Conservation (phyloP, 2,888 invertebrate genomes). For the Chaitophorus viminalis region DNA sequence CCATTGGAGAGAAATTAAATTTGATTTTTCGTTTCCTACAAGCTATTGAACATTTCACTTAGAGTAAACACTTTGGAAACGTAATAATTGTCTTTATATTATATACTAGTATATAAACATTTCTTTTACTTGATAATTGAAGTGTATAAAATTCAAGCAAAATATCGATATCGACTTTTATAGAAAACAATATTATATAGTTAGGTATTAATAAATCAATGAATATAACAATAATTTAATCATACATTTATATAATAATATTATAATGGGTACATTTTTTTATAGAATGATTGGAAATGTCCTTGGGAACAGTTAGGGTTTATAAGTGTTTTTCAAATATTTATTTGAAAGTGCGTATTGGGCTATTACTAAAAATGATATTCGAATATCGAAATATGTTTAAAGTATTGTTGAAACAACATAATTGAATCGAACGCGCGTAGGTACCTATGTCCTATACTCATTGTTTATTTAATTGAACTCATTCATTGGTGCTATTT, state of each 20-base stretch:
- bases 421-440: background rate
- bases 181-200: no score
- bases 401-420: background rate
- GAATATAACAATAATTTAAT: background rate
- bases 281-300: background rate
- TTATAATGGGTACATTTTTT: background rate
- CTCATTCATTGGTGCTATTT: slow-evolving; percentile 10
- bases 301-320: background rate
- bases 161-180: no score
- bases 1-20: background rate
- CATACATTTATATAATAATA: background rate
- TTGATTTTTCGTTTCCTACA: background rate
- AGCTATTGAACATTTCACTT: no score
- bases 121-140: no score
- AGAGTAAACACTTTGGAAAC: background rate
- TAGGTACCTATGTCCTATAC: no score
- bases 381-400: background rate
- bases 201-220: no score
- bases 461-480: background rate
- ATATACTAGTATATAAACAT: no score
- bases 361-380: background rate
- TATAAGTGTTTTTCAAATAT: background rate
- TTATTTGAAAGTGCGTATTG: slow-evolving; percentile 4
- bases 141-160: no score
- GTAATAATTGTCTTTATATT: background rate